Evolutionary conservation across 2,888 invertebrate species (phyloP), one percentile per base, ranked within the genome.

Genomic region (Cephus sareptanus): DNA sequence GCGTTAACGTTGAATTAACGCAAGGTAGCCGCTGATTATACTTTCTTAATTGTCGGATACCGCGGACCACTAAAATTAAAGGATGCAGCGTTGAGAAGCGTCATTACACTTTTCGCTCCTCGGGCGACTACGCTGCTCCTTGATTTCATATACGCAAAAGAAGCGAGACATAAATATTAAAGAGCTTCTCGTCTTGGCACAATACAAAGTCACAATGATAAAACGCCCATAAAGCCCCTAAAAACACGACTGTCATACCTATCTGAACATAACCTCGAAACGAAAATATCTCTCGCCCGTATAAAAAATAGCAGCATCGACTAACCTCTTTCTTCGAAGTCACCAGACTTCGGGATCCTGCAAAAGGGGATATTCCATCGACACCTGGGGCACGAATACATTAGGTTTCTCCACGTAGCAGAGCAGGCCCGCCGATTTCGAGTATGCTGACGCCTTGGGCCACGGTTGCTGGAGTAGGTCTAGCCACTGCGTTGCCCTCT

Each of bases 401-500:
- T 89, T 87, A 89, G 88, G 85, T 84, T 80, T 83, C 80, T 83
- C 84, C 81, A 34, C 81, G 84, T 80, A 80, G 80, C 81, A 78
- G 83, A 81, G 82, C 79, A 85, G 82, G 81, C 84, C 82, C 82
- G 83, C 82, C 85, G 88, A 88, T 88, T 88, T 86, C 84, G 86
- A 88, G 83, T 85, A 85, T 83, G 82, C 84, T 84, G 85, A 80
- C 82, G 85, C 87, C 87, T 85, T 85, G 79, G 88, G 87, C 87
- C 84, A 85, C 86, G 82, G 83, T 87, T 86, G 86, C 87, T 86
- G 84, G 83, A 84, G 86, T 83, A 85, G 87, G 88, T 89, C 89
- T 89, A 89, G 89, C 89, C 90, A 89, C 89, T 84, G 89, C 88
- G 86, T 88, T 87, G 85, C 83, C 87, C 89, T 87, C 88, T 89